Evolutionary conservation across 2,888 invertebrate genomes (phyloP), one percentile per base, ranked within the genome.

Genomic region (Orgyia antiqua): DNA sequence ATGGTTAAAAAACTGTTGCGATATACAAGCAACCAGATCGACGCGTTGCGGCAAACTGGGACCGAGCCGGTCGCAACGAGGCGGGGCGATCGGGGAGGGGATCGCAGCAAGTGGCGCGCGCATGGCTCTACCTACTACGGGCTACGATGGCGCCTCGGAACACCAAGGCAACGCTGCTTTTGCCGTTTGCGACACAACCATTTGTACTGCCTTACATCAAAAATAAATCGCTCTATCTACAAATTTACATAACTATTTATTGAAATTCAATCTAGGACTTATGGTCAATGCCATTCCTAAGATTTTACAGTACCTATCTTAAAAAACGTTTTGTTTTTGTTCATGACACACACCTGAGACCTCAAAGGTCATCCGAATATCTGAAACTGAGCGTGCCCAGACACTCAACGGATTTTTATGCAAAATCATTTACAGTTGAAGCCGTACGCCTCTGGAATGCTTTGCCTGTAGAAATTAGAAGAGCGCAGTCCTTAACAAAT

Each of bases 1-100:
- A 56, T 60, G 51, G 61, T 63, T 36, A 49, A 64, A 57, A 58
- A 55, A 48, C 51, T 44, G 60, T 61, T 45, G 54, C 45, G 45
- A 58, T 65, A 61, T 80, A 68, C 86, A 83, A 48, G 83, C 76
- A 79, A 68, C 66, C 79, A 66, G 55, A 72, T 60, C 79, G 78
- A 77, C 83, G 87, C 86, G 79, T 77, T 84, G 84, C 84, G 78
- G 78, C 73, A 72, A 72, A 84, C 86, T 84, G 86, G 78, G 80
- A 67, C 67, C 70, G 66, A 62, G 74, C 70, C 64, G 67, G 71
- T 66, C 69, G 66, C 63, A 60, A 71, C 60, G 65, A 64, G 64
- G 64, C 55, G 70, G 63, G 62, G 68, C 59, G 68, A 53, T 47
- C 31, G 51, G 54, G 40, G 54, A 62, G 65, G 61, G 68, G 64